Conservation (phyloP, 2,113 vertebrate species). For the Anser cygnoides region DNA sequence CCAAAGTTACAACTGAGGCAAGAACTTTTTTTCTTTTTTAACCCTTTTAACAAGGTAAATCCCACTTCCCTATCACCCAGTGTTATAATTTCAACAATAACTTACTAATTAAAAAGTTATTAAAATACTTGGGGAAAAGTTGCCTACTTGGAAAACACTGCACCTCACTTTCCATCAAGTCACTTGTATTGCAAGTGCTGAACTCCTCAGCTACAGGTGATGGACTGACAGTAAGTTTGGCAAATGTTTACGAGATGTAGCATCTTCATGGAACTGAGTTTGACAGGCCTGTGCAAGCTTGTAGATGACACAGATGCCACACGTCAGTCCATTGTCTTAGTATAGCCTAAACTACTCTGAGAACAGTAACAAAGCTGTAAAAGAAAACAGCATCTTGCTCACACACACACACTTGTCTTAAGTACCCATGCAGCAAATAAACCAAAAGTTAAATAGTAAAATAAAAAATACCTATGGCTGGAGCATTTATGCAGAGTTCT, state of each 20-base stretch:
- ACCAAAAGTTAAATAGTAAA: not conserved
- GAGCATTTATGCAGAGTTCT: slow-evolving; percentile 97
- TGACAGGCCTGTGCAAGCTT: not conserved
- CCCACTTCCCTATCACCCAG: not conserved
- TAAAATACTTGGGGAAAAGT: not conserved
- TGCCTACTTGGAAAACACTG: not conserved
- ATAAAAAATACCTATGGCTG: slow-evolving; percentile 89
- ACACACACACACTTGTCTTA: not conserved
- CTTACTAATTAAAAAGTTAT: not conserved
- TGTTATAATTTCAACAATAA: not conserved
- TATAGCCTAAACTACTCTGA: not conserved
- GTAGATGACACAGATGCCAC: not conserved
- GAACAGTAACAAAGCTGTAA: not conserved
- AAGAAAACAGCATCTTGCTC: not conserved
- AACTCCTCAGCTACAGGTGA: not conserved
- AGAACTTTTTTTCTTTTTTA: not conserved
- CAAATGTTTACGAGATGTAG: slow-evolving; percentile 5
- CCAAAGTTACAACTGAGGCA: not conserved
- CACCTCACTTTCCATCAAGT: slow-evolving; percentile 11
- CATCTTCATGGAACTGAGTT: not conserved
- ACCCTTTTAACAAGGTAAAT: not conserved
- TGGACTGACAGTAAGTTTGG: not conserved
- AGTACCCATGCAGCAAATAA: not conserved
- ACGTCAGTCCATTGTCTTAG: not conserved
- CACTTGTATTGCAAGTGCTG: not conserved